Evolutionary conservation across 2,113 vertebrate species (phyloP), one percentile per base, ranked within the genome.

Genomic region (Strigops habroptila): DNA sequence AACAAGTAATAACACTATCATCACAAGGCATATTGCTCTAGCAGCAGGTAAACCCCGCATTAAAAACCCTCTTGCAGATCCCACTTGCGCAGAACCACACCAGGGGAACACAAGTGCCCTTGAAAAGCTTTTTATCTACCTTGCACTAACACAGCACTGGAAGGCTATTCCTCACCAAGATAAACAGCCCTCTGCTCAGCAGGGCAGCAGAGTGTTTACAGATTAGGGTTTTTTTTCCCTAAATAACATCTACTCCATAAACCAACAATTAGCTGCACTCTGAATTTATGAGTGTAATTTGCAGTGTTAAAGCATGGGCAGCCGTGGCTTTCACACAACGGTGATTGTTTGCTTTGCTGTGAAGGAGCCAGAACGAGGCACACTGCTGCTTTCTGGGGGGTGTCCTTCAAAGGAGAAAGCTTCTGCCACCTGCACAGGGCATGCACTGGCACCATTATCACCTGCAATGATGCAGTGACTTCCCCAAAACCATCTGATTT

Each of bases 231-330:
- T 55, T 75, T 77, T 88, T n/a, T 35, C 43, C 57, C 59, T 96
- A 27, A 90, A 86, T 79, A 91, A 74, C 41, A 74, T 93, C 85
- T 87, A 78, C 93, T 77, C 93, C 80, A 85, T 95, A 94, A 97
- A 97, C 90, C 86, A 88, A 93, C 95, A 97, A 97, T 98, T 96
- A 97, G 96, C 94, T 9, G 18, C 60, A 11, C 74, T 95, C 67
- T 83, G 88, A 91, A 97, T 97, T 97, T 94, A 97, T 24, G 85
- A 94, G 90, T 49, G 52, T 39, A 74, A 95, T 97, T 93, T 96
- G 86, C 75, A 57, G 12, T 35, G 19, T 44, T 88, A 88, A 90
- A 78, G 74, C 88, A 27, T 0, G 73, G 15, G 55, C 69, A 49
- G 71, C 46, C 14, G 0, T 3, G 33, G 69, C 37, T 76, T 53